These are phyloP conservation scores for Temnothorax nylanderi DNA, from an alignment of 1,140 invertebrate genomes.

Conservation along the genomic window DNA sequence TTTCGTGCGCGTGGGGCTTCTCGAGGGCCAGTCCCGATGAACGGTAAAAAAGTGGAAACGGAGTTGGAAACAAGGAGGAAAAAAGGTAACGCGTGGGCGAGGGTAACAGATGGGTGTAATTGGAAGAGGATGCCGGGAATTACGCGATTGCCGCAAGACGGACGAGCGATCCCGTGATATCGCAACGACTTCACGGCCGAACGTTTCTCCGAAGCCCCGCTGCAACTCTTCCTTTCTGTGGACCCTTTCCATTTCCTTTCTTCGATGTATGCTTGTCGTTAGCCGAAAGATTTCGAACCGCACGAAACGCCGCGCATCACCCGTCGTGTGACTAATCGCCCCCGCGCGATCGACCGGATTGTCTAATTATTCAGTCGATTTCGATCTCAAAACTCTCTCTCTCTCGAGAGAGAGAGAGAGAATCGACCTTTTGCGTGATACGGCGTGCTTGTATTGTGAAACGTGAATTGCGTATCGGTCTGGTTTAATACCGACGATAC, in stretches of 20 bases:
- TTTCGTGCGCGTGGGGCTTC: conserved; percentile 15
- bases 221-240: conserved; percentile 46
- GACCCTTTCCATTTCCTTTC: conserved; percentile 5
- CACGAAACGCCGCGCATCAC: conserved; percentile 50
- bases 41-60: conserved; percentile 7
- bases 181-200: conserved; percentile 73
- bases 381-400: conserved; percentile 67
- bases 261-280: conserved; percentile 39
- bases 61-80: not conserved
- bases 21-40: not conserved
- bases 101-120: conserved; percentile 75
- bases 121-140: conserved; percentile 73
- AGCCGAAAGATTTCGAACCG: conserved; percentile 67
- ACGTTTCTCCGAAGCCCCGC: conserved; percentile 40
- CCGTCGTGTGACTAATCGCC: conserved; percentile 82
- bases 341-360: conserved; percentile 76
- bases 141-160: conserved; percentile 69
- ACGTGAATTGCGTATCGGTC: conserved; percentile 6
- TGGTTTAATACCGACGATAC: not conserved
- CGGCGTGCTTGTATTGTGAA: not conserved
- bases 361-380: conserved; percentile 80
- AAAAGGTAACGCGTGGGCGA: conserved; percentile 22
- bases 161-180: conserved; percentile 69
- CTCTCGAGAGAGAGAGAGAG: too few relatives aligned
- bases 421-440: conserved; percentile 23